A percentile compares a stretch with the other conserved stretches of the same genome.
Evolutionary conservation across 2,797 vertebrate genomes (phyloP).

Genomic region (Philypnodon macrostomus): DNA sequence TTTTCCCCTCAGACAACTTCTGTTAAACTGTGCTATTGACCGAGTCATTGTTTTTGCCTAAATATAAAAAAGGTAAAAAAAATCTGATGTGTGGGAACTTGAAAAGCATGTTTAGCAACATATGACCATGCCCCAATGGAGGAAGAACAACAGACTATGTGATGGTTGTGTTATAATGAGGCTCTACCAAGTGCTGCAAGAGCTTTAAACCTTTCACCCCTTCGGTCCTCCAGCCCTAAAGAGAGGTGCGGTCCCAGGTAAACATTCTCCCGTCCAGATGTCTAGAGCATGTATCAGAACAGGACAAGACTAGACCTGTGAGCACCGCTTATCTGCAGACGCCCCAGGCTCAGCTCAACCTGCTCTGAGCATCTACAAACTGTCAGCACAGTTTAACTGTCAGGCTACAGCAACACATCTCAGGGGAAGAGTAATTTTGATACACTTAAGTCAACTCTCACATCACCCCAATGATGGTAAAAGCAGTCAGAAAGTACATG

Average conservation of each 20-base stretch:
- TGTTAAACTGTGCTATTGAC: no score
- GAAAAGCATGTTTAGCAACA: conserved; percentile 74
- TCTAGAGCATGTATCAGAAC: conserved; percentile 74
- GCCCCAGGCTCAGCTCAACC: conserved; percentile 52
- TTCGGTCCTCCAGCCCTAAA: conserved; percentile 56
- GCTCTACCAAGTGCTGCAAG: background rate
- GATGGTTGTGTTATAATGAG: conserved; percentile 18
- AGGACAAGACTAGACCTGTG: conserved; percentile 86
- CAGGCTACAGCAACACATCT: conserved; percentile 43
- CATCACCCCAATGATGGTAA: no score
- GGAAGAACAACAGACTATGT: conserved; percentile 31
- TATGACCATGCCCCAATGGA: conserved; percentile 15
- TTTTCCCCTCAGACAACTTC: no score
- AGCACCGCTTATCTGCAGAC: conserved; percentile 54
- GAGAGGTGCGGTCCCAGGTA: conserved; percentile 65
- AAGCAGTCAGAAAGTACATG: no score
- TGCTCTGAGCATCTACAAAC: conserved; percentile 42
- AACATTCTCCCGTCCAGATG: conserved; percentile 83
- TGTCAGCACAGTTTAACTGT: conserved; percentile 61
- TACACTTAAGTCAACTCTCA: conserved; percentile 32
- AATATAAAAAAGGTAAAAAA: no score
- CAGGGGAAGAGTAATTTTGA: conserved; percentile 36
- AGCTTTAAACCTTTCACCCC: conserved; percentile 7
- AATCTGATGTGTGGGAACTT: no score
- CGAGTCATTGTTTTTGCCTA: no score